Evolutionary conservation across 2,113 vertebrate species (phyloP), one percentile per base, ranked within the genome.

Genomic region (Cyrtonyx montezumae): DNA sequence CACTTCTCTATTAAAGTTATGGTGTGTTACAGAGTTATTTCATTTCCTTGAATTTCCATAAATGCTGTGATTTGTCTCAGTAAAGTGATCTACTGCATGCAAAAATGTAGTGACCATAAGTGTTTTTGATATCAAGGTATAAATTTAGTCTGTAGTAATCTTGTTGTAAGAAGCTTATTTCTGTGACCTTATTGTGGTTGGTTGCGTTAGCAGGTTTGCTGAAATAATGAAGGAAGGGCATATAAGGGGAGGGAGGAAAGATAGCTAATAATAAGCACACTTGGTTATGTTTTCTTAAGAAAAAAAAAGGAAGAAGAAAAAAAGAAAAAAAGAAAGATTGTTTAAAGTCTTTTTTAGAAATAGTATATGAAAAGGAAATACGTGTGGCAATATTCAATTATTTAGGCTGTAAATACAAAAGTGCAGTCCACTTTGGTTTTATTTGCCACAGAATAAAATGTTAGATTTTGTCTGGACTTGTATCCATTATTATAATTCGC

Each of bases 161-260:
- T 96, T 53, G 70, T 92, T 93, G 22, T 96, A 97, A 97, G 92
- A 53, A 90, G 92, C 86, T 97, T 98, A 95, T 96, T 97, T 95
- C 75, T 91, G 2, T 96, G 94, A 97, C 94, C 92, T 96, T 91
- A 55, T 32, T 96, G 70, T 95, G 70, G 25, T 68, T 87, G 46
- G 36, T 85, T 95, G 93, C 65, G 55, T 94, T 89, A 88, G 40
- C 55, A 63, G 67, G 78, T 95, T 97, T 97, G 94, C 36, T 49
- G 11, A 79, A 62, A 61, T 40, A 71, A 36, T 42, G 36, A 87
- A 93, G 77, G 30, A 92, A 76, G 51, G 63, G 55, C 49, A 89
- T 8, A 28, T 3, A 40, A 87, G 32, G 36, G 92, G 40, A 40
- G 17, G 32, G 30, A 84, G 34, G 51, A 79, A 84, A 20, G 23